These are phyloP conservation scores for Allygus modestus DNA, from an alignment of 2,888 invertebrate genomes.

Conservation along the genomic window DNA sequence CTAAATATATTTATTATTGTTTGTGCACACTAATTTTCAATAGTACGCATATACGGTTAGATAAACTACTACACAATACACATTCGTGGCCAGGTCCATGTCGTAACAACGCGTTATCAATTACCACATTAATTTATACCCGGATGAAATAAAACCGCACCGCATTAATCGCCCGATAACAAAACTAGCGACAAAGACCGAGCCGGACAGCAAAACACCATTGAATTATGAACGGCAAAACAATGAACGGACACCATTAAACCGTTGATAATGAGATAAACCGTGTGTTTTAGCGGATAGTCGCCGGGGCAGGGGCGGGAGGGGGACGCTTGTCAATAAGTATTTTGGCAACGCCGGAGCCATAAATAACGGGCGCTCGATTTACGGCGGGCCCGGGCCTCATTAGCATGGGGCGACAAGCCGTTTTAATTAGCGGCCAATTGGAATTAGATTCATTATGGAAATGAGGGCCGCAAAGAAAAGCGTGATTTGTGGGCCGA, in stretches of 20 bases:
- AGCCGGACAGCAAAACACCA: slow-evolving; percentile 5
- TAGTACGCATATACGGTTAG: too few species aligned
- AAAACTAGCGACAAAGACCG: slow-evolving; percentile 24
- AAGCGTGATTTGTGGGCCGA: slow-evolving; percentile 50
- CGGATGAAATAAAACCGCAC: neutral
- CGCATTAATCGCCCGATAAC: slow-evolving; percentile 22
- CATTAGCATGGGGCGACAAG: slow-evolving; percentile 63
- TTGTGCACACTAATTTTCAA: too few species aligned
- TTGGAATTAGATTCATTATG: slow-evolving; percentile 64
- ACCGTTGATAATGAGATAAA: slow-evolving; percentile 28
- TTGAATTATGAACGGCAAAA: slow-evolving; percentile 43
- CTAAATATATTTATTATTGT: too few species aligned
- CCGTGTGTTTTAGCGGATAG: slow-evolving; percentile 20
- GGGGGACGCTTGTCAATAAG: slow-evolving; percentile 49
- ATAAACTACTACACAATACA: too few species aligned
- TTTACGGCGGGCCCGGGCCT: slow-evolving; percentile 55
- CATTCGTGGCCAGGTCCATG: neutral
- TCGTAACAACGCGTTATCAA: neutral
- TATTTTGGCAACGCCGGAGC: slow-evolving; percentile 49
- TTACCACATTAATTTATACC: neutral
- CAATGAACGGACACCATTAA: slow-evolving; percentile 38
- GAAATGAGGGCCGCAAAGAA: slow-evolving; percentile 62
- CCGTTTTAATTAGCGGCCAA: slow-evolving; percentile 64
- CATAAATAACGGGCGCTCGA: slow-evolving; percentile 53
- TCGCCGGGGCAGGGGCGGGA: neutral